Conservation (phyloP, 2,113 vertebrate genomes). For the Mionectes macconnelli region DNA sequence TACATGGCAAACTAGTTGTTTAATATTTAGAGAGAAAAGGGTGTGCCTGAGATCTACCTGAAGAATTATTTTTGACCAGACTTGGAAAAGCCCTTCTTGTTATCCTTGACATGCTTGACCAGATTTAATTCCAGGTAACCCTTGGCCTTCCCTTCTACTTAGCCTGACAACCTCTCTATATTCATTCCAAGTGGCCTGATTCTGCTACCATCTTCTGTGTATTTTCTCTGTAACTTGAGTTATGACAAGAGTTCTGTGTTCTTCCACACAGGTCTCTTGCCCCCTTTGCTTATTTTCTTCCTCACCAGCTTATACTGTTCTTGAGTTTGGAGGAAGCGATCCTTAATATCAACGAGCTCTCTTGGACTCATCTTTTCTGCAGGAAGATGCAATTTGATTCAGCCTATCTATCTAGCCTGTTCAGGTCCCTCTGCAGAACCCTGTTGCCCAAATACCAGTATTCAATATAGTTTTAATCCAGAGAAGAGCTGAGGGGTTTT, state of each 20-base stretch:
- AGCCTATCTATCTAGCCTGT: background rate
- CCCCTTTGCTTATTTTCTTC: background rate
- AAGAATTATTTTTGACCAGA: no score
- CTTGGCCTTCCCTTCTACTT: background rate
- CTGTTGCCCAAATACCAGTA: background rate
- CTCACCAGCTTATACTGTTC: accelerated
- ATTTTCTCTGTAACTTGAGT: background rate
- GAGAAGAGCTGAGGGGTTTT: no score
- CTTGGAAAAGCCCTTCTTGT: background rate
- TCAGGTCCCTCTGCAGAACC: no score
- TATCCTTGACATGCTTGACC: background rate
- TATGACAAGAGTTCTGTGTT: background rate
- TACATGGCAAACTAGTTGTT: no score
- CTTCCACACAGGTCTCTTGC: accelerated
- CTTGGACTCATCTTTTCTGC: background rate
- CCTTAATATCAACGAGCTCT: background rate
- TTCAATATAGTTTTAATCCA: background rate
- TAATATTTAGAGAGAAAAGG: no score
- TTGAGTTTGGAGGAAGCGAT: background rate
- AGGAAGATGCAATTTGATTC: background rate
- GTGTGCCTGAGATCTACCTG: no score
- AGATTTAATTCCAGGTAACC: background rate
- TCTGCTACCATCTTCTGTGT: background rate
- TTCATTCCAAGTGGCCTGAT: background rate
- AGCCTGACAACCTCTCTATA: background rate